Evolutionary conservation across 2,888 invertebrate species (phyloP).

Genomic region (Rhynchonema sp.): DNA sequence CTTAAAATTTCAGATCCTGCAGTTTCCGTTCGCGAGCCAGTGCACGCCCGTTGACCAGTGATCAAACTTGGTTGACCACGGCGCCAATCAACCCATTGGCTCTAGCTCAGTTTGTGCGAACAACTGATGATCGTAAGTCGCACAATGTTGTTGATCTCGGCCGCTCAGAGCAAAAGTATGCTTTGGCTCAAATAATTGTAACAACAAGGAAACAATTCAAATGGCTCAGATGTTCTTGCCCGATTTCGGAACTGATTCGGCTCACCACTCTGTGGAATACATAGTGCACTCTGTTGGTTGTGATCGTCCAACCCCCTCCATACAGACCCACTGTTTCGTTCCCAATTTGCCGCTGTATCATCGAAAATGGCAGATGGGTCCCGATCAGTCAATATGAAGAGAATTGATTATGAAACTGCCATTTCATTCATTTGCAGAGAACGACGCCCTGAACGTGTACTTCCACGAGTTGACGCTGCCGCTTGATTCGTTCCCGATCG

Average conservation of each 20-base stretch:
- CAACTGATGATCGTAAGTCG: background rate
- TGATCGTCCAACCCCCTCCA: no score
- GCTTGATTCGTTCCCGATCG: background rate
- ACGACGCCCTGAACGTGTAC: background rate
- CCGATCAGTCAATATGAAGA: no score
- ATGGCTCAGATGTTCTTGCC: no score
- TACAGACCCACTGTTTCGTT: no score
- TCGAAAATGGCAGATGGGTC: no score
- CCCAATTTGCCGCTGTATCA: no score
- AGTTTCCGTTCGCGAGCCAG: background rate
- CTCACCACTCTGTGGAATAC: no score
- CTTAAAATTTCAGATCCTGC: background rate
- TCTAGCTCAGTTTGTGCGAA: background rate
- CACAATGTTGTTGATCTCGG: background rate
- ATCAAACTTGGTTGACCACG: background rate
- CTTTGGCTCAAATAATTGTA: no score
- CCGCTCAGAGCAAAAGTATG: no score
- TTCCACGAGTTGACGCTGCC: background rate
- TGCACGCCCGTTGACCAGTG: background rate
- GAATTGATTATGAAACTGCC: background rate
- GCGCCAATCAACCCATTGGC: background rate
- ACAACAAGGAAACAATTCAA: no score
- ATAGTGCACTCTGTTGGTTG: no score
- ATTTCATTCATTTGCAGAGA: background rate
- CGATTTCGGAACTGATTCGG: no score